Conservation (phyloP, 2,113 vertebrate species). For the Aleadryas rufinucha region DNA sequence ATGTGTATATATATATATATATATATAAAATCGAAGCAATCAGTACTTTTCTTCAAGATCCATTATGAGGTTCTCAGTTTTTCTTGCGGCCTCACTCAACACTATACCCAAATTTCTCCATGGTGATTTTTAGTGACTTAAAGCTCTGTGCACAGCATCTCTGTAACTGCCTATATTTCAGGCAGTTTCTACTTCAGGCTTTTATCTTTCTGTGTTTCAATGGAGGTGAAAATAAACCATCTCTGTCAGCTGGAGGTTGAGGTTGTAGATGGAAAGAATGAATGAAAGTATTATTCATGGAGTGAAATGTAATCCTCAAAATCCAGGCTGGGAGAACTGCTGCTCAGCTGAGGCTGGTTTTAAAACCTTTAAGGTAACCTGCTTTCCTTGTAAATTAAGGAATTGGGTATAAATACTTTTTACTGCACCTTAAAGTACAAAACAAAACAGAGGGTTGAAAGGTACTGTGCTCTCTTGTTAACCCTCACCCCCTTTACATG, state of each 20-base stretch:
- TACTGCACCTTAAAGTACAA: background rate
- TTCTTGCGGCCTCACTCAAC: background rate
- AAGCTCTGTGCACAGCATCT: background rate
- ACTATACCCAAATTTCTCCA: background rate
- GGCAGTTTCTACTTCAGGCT: background rate
- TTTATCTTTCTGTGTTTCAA: background rate
- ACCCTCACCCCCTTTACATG: background rate
- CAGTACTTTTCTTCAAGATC: background rate
- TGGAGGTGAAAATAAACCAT: background rate
- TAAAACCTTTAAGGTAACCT: background rate
- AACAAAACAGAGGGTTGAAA: background rate
- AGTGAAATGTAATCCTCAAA: background rate
- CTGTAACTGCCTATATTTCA: background rate
- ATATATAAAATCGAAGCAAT: background rate
- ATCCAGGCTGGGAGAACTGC: background rate
- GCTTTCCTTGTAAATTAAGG: background rate
- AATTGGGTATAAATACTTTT: background rate
- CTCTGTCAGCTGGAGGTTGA: background rate
- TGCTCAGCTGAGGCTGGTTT: background rate
- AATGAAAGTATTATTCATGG: background rate
- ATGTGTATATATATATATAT: background rate
- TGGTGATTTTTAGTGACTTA: conserved; percentile 12
- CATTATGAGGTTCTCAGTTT: background rate
- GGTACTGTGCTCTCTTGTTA: background rate
- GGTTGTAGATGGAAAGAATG: background rate